Evolutionary conservation across 2,797 vertebrate species (phyloP).

Genomic region (Telmatherina bonti): DNA sequence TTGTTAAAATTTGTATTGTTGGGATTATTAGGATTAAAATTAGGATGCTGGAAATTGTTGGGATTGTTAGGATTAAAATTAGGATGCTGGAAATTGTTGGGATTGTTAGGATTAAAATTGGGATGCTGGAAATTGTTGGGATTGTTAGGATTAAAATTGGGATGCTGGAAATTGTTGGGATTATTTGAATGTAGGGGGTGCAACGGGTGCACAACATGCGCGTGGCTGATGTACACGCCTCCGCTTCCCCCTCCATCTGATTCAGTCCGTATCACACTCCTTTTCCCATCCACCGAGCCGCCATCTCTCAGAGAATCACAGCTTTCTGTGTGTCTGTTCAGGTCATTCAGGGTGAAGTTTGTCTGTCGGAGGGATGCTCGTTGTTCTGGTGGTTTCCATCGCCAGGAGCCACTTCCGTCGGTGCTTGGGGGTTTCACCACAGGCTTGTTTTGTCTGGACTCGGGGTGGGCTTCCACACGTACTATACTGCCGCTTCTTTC

Average conservation of each 20-base stretch:
- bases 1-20: constrained; percentile 48
- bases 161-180: too few relatives aligned
- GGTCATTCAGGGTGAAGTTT: constrained; percentile 88
- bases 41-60: too few relatives aligned
- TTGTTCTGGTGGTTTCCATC: constrained; percentile 92
- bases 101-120: too few relatives aligned
- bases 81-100: too few relatives aligned
- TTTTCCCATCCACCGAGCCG: constrained; percentile 87
- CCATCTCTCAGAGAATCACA: constrained; percentile 91
- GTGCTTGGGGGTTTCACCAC: constrained; percentile 91
- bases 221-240: constrained; percentile 54
- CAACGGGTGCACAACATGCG: constrained; percentile 76
- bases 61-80: too few relatives aligned
- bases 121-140: too few relatives aligned
- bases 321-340: constrained; percentile 91
- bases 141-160: too few relatives aligned
- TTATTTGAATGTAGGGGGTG: constrained; percentile 84
- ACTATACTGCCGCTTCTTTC: constrained; percentile 86
- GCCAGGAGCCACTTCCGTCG: constrained; percentile 94
- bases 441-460: constrained; percentile 85
- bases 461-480: constrained; percentile 92
- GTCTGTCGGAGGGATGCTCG: constrained; percentile 90
- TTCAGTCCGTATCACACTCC: constrained; percentile 86
- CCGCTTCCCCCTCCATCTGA: constrained; percentile 58
- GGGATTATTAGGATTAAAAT: constrained; percentile 43